A percentile compares a stretch with the other conserved stretches of the same genome.
Evolutionary conservation across 2,113 vertebrate genomes (phyloP).

Genomic region (Corythoichthys intestinalis): DNA sequence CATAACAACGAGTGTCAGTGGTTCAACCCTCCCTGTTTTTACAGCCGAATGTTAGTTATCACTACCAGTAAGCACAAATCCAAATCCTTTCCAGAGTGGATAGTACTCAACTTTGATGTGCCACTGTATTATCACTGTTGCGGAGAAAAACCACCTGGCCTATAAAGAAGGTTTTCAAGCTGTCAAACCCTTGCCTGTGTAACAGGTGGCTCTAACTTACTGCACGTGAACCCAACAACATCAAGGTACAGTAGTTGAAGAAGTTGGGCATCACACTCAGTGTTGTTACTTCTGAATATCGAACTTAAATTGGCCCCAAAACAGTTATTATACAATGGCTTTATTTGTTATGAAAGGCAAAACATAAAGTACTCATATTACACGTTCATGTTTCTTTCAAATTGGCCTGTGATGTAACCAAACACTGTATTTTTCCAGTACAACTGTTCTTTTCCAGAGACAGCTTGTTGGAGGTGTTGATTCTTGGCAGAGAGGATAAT

Average conservation of each 20-base stretch:
- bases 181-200: background rate
- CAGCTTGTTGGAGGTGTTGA: slow-evolving; percentile 21
- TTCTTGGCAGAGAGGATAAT: slow-evolving; percentile 14
- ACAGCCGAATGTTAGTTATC: too few species aligned
- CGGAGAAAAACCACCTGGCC: background rate
- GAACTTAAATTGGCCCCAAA: background rate
- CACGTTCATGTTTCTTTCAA: background rate
- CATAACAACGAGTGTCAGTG: too few species aligned
- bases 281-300: background rate
- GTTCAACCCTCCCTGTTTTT: too few species aligned
- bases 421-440: slow-evolving; percentile 10
- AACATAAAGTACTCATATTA: background rate
- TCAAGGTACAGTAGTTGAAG: background rate
- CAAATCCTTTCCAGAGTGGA: too few species aligned
- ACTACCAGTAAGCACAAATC: too few species aligned
- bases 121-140: background rate
- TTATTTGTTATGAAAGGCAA: background rate
- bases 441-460: slow-evolving; percentile 13
- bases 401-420: slow-evolving; percentile 9
- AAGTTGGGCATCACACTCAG: background rate
- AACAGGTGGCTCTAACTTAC: background rate
- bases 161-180: background rate
- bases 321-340: background rate
- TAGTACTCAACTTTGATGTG: background rate
- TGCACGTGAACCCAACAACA: background rate